Percentiles rank a stretch among this genome's conserved stretches.
Evolutionary conservation across 2,888 invertebrate genomes (phyloP).

Genomic region (Ochropleura leucogaster): DNA sequence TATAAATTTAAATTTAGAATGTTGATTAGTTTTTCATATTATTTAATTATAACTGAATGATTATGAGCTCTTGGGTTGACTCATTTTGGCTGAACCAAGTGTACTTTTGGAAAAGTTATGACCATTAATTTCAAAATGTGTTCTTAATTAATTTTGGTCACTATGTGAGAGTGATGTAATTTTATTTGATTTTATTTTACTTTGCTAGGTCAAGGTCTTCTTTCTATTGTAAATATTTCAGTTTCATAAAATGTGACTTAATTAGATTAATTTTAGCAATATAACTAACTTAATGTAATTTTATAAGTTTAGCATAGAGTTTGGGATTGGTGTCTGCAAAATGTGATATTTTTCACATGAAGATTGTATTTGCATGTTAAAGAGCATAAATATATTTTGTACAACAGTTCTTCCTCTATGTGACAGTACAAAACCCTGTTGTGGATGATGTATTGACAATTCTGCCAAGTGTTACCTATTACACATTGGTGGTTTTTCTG

Average conservation of each 20-base stretch:
- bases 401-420: constrained; percentile 23
- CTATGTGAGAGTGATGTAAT: constrained; percentile 46
- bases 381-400: constrained; percentile 17
- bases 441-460: constrained; percentile 9
- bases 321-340: constrained; percentile 35
- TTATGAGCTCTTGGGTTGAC: neutral
- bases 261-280: constrained; percentile 59
- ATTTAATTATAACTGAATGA: neutral
- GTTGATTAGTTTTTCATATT: neutral
- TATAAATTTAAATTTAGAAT: neutral
- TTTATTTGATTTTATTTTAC: constrained; percentile 48
- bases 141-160: constrained; percentile 47
- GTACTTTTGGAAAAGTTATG: constrained; percentile 28
- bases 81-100: neutral
- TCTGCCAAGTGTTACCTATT: constrained; percentile 1
- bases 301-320: constrained; percentile 49
- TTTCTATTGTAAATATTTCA: constrained; percentile 67
- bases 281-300: constrained; percentile 46
- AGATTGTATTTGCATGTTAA: constrained; percentile 32
- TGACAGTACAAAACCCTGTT: constrained; percentile 35
- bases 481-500: constrained; percentile 21
- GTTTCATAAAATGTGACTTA: constrained; percentile 66
- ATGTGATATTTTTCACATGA: constrained; percentile 47
- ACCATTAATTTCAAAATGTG: constrained; percentile 44
- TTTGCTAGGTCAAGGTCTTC: constrained; percentile 43